These are phyloP conservation scores for Dolichotis patagonum DNA, from an alignment of 2,113 vertebrate genomes.

Conservation along the genomic window DNA sequence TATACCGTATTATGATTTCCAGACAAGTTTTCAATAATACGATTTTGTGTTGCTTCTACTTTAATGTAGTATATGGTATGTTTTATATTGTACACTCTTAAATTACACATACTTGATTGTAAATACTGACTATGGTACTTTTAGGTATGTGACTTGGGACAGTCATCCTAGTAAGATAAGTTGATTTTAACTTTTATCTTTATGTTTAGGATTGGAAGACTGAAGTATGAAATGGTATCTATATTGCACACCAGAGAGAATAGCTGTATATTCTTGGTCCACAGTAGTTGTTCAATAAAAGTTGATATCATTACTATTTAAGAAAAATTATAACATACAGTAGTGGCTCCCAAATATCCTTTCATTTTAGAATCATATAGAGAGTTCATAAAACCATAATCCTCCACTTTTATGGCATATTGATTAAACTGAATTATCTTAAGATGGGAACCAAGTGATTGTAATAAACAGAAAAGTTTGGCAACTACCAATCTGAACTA, in stretches of 20 bases:
- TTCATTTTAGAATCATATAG: background rate
- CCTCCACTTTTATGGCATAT: background rate
- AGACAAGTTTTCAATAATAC: constrained; percentile 44
- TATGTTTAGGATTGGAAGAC: background rate
- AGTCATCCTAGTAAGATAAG: background rate
- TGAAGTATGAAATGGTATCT: background rate
- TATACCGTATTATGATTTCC: constrained; percentile 15
- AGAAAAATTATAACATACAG: background rate
- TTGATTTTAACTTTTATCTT: background rate
- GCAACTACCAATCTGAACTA: background rate
- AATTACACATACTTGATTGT: constrained; percentile 54
- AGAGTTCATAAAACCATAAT: background rate
- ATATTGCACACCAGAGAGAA: background rate
- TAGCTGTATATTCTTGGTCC: background rate
- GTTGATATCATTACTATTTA: background rate
- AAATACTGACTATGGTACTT: constrained; percentile 32
- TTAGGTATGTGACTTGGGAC: background rate
- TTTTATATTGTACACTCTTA: background rate
- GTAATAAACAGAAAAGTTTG: background rate
- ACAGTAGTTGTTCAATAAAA: background rate
- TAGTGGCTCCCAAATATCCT: background rate
- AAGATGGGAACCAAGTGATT: background rate
- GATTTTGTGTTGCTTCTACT: background rate
- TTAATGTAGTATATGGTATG: background rate
- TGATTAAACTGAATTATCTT: constrained; percentile 2